A percentile compares a stretch with the other conserved stretches of the same genome.
Evolutionary conservation across 1,140 invertebrate genomes (phyloP).

Genomic region (Zelostemma sp.): DNA sequence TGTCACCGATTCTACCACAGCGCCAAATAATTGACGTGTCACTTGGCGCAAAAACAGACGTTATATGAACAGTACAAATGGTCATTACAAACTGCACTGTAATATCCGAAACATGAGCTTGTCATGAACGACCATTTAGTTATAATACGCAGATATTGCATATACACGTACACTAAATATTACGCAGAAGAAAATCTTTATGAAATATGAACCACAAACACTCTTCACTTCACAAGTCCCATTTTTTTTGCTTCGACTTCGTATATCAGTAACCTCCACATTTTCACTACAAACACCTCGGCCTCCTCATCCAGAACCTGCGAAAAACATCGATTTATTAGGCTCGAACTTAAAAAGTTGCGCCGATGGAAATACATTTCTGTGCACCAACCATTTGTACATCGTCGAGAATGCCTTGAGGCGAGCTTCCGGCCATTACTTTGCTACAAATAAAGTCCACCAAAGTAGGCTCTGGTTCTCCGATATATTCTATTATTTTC

Average conservation of each 20-base stretch:
- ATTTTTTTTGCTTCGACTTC: constrained; percentile 98
- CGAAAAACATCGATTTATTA: constrained; percentile 51
- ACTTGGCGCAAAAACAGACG: constrained; percentile 30
- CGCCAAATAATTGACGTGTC: constrained; percentile 6
- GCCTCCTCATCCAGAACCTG: constrained; percentile 99
- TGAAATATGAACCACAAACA: constrained; percentile 57
- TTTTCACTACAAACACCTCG: constrained; percentile 99
- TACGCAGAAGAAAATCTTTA: constrained; percentile 58
- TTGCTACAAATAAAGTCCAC: constrained; percentile 99
- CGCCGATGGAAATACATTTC: no score
- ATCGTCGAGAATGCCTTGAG: constrained; percentile 95
- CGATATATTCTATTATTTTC: constrained; percentile 99
- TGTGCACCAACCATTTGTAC: constrained; percentile 91
- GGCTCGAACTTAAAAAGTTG: neutral
- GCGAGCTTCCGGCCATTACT: constrained; percentile 91
- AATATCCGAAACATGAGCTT: constrained; percentile 50
- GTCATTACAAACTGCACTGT: constrained; percentile 57
- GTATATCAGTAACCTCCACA: constrained; percentile 99
- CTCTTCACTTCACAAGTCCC: constrained; percentile 79
- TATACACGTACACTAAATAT: constrained; percentile 56
- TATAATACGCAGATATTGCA: constrained; percentile 56
- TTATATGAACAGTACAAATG: constrained; percentile 41
- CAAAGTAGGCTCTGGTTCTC: constrained; percentile 97
- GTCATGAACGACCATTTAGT: constrained; percentile 50
- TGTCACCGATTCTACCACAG: constrained; percentile 30